Percentiles rank a stretch among this genome's conserved stretches.
Conservation (phyloP, 2,888 invertebrate species). For the Bimastos eiseni region DNA sequence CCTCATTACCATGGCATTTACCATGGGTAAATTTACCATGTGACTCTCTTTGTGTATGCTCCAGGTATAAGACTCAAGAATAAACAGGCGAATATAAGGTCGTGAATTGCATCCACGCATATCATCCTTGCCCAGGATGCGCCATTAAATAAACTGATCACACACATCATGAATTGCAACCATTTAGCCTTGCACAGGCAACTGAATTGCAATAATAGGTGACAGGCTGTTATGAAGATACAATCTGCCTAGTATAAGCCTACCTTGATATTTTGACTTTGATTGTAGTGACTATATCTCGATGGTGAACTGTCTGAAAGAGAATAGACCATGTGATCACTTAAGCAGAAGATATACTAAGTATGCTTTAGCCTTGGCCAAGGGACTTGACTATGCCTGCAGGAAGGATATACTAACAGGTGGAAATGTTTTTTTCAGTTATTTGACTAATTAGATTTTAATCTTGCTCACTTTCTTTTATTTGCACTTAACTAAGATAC, state of each 20-base stretch:
- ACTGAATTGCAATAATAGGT: background rate
- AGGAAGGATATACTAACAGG: background rate
- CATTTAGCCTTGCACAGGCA: background rate
- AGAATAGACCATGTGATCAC: background rate
- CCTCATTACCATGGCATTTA: too few species aligned
- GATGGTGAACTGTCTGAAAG: constrained; percentile 6
- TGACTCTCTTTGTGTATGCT: too few species aligned
- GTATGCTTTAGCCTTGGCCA: background rate
- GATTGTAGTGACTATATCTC: background rate
- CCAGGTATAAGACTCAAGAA: background rate
- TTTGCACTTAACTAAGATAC: too few species aligned
- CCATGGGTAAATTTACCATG: too few species aligned
- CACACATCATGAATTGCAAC: background rate
- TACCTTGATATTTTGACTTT: background rate
- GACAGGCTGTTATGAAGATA: background rate
- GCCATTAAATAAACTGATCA: too few species aligned
- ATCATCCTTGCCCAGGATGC: too few species aligned
- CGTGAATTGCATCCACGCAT: too few species aligned
- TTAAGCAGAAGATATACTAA: background rate
- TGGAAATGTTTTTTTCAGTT: background rate
- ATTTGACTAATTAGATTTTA: background rate
- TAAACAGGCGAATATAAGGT: background rate
- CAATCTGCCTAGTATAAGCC: background rate
- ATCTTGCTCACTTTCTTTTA: too few species aligned
- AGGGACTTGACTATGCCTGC: background rate